A percentile compares a stretch with the other conserved stretches of the same genome.
These are phyloP conservation scores for Podocnemis expansa DNA, from an alignment of 2,113 vertebrate species.

Conservation along the genomic window DNA sequence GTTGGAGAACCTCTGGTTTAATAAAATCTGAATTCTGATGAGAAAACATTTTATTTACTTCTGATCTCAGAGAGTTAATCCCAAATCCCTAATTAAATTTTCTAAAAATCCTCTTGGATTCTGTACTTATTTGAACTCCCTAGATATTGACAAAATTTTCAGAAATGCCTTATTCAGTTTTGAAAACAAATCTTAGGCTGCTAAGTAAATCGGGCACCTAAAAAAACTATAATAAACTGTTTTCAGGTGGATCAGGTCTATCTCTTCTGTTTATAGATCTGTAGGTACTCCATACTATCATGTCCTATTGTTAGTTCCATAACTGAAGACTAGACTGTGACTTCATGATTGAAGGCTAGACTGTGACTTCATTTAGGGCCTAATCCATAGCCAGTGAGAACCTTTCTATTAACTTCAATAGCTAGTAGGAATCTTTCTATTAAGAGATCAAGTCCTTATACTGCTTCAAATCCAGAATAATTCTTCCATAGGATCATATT, in stretches of 20 bases:
- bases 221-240: background rate
- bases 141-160: background rate
- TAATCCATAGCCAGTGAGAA: no score
- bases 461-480: no score
- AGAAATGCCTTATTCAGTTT: background rate
- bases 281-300: constrained; percentile 38
- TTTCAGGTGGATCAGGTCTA: no score
- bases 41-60: background rate
- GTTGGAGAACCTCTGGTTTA: background rate
- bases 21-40: background rate
- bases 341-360: no score
- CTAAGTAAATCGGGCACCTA: background rate
- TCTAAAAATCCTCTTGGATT: background rate
- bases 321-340: no score
- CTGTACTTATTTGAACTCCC: background rate
- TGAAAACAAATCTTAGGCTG: background rate
- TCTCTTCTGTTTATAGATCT: background rate
- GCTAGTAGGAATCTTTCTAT: no score
- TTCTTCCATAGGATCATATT: background rate
- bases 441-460: no score
- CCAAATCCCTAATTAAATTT: background rate
- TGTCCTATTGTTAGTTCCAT: background rate
- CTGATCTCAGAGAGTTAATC: background rate
- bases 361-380: no score
- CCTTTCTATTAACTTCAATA: no score